Evolutionary conservation across 2,797 vertebrate genomes (phyloP).

Genomic region (Myotis planiceps): DNA sequence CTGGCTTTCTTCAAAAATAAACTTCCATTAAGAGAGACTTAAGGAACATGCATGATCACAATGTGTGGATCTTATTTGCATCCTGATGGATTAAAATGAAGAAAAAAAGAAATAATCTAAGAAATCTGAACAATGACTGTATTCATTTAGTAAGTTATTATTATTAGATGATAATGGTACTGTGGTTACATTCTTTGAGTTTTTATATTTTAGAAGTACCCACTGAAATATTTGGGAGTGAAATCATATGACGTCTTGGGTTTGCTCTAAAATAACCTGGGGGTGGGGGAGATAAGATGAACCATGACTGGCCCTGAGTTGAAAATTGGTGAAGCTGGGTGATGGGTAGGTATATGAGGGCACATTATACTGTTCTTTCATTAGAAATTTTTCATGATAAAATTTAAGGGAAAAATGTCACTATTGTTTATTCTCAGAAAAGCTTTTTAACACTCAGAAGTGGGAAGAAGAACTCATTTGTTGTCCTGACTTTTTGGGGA

Average conservation of each 20-base stretch:
- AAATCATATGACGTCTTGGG: neutral
- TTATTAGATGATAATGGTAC: neutral
- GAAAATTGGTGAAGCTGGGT: neutral
- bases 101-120: neutral
- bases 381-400: neutral
- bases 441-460: neutral
- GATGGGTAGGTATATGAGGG: neutral
- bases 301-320: neutral
- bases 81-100: neutral
- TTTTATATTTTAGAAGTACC: neutral
- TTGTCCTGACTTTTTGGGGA: neutral
- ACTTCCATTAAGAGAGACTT: neutral
- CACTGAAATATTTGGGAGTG: neutral
- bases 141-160: neutral
- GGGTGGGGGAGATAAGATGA: rapidly evolving
- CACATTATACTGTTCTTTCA: neutral
- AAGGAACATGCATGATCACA: neutral
- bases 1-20: neutral
- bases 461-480: neutral
- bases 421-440: neutral
- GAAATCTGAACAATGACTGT: neutral
- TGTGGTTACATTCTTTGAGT: neutral
- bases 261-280: neutral
- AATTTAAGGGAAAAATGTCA: neutral
- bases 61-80: neutral